Conservation (phyloP, 1,140 invertebrate species). For the Sycophila sp. region DNA sequence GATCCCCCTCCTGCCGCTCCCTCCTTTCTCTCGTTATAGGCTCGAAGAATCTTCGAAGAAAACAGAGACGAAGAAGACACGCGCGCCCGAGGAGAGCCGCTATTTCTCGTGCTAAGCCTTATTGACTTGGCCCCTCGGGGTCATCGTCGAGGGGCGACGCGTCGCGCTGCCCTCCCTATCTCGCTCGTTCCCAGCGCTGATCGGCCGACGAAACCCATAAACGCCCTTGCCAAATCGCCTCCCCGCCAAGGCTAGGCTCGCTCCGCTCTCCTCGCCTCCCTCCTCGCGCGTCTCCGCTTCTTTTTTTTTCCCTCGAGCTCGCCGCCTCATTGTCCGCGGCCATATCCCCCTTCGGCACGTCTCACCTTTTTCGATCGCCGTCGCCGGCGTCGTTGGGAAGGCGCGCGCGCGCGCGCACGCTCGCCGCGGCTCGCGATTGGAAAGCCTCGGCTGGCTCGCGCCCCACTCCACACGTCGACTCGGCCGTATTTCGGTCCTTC, state of each 20-base stretch:
- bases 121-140: conserved; percentile 51
- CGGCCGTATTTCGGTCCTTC: conserved; percentile 5
- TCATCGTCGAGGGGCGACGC: conserved; percentile 46
- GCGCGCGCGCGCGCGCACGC: conserved; percentile 13
- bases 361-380: conserved; percentile 57
- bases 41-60: no score
- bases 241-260: conserved; percentile 23
- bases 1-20: no score
- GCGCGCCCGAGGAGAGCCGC: conserved; percentile 2
- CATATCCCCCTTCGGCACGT: conserved; percentile 53
- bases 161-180: conserved; percentile 5
- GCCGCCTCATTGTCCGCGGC: conserved; percentile 30
- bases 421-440: conserved; percentile 50
- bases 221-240: conserved; percentile 62
- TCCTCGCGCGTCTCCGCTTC: not conserved
- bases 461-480: not conserved
- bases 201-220: conserved; percentile 56
- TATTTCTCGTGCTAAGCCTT: conserved; percentile 44
- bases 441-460: conserved; percentile 40
- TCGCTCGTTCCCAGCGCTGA: conserved; percentile 41
- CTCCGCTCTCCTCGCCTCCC: conserved; percentile 29
- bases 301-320: conserved; percentile 16
- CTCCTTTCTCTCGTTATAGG: no score
- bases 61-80: not conserved
- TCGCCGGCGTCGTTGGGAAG: conserved; percentile 38